phyloP scores from a whole-genome alignment of 2,113 vertebrate genomes.

The Macroglossus sobrinus region DNA sequence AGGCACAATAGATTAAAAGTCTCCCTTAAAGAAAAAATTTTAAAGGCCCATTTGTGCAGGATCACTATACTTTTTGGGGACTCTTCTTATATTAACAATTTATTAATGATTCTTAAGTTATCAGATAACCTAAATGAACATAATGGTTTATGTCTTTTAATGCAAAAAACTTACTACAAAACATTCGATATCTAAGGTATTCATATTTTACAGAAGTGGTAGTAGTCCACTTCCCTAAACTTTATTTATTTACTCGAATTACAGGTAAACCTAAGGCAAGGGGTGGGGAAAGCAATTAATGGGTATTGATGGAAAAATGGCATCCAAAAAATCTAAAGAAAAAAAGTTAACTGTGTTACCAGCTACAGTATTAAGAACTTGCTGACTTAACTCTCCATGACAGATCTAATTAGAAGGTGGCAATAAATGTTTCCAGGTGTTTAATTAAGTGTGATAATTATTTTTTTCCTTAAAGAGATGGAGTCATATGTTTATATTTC shows the following conservation, averaged over 20 bases:
- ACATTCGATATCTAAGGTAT: background rate
- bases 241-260: background rate
- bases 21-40: background rate
- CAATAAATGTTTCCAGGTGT: conserved; percentile 65
- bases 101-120: conserved; percentile 7
- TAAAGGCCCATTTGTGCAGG: background rate
- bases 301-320: background rate
- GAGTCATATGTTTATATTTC: conserved; percentile 67
- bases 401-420: conserved; percentile 65
- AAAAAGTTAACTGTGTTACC: conserved; percentile 6
- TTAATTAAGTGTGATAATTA: conserved; percentile 72
- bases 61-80: background rate
- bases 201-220: background rate
- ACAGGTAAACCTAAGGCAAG: background rate
- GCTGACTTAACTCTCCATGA: conserved; percentile 41
- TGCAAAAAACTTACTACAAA: background rate
- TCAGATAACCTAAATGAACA: background rate
- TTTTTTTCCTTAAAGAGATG: conserved; percentile 61
- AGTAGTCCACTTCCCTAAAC: background rate
- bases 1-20: background rate
- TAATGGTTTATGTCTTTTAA: background rate
- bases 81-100: background rate
- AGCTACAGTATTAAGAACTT: conserved; percentile 34
- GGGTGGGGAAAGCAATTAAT: background rate
- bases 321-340: background rate